Percentiles rank a stretch among this genome's conserved stretches.
Conservation (phyloP, 2,888 invertebrate genomes). For the Acheta domesticus region DNA sequence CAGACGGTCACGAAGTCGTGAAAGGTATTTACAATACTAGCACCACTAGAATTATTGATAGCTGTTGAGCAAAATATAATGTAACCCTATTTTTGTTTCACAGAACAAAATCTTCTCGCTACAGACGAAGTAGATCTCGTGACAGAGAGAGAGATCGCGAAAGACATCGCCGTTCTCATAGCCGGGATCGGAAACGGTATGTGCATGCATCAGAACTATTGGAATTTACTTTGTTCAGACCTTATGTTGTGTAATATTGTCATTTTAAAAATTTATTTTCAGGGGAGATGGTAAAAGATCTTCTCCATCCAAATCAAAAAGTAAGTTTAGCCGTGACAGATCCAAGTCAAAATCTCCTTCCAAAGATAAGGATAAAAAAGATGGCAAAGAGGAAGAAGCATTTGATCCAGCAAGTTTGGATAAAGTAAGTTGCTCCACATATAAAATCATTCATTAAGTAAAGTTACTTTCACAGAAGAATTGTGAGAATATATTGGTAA, state of each 20-base stretch:
- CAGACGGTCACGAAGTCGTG: slow-evolving; percentile 56
- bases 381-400: slow-evolving; percentile 51
- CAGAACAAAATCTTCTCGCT: slow-evolving; percentile 50
- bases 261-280: slow-evolving; percentile 38
- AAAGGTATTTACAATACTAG: slow-evolving; percentile 48
- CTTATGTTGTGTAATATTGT: slow-evolving; percentile 27
- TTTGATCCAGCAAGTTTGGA: slow-evolving; percentile 73
- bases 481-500: too few species aligned
- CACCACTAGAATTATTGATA: neutral
- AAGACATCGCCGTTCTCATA: slow-evolving; percentile 41
- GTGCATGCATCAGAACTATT: slow-evolving; percentile 36
- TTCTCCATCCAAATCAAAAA: slow-evolving; percentile 55
- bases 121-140: slow-evolving; percentile 42
- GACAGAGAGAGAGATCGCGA: slow-evolving; percentile 42
- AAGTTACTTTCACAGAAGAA: too few species aligned
- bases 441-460: neutral
- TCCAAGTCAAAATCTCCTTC: slow-evolving; percentile 44
- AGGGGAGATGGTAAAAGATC: slow-evolving; percentile 61
- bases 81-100: too few species aligned
- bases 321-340: slow-evolving; percentile 42
- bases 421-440: slow-evolving; percentile 54
- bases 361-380: slow-evolving; percentile 37
- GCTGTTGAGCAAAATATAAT: too few species aligned
- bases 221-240: neutral
- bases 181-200: slow-evolving; percentile 43